A percentile compares a stretch with the other conserved stretches of the same genome.
These are phyloP conservation scores for Pantherophis alleghaniensis DNA, from an alignment of 2,797 vertebrate species.

Conservation along the genomic window DNA sequence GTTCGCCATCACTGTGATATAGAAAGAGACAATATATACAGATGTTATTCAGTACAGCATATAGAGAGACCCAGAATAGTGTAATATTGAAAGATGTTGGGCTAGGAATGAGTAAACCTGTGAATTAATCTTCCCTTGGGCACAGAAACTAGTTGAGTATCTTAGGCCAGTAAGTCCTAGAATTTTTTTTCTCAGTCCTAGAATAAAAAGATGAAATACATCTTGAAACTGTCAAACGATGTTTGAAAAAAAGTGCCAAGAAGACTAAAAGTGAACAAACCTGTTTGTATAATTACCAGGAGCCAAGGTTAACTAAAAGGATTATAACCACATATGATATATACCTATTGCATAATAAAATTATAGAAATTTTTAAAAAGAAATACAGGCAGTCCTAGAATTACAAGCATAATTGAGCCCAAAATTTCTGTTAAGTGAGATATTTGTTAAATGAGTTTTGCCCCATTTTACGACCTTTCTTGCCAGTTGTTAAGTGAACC, in stretches of 20 bases:
- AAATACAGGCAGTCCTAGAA: background rate
- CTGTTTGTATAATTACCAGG: background rate
- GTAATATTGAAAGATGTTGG: background rate
- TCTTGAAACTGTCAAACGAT: background rate
- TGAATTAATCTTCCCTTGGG: background rate
- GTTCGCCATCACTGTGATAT: background rate
- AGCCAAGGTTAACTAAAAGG: background rate
- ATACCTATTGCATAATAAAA: background rate
- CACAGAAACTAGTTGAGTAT: background rate
- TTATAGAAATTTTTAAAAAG: background rate
- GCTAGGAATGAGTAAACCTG: background rate
- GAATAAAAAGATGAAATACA: background rate
- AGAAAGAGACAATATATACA: background rate
- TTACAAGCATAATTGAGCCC: background rate
- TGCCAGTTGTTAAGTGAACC: background rate
- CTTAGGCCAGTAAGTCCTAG: background rate
- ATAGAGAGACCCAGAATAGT: background rate
- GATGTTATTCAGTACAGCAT: background rate
- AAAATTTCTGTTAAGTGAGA: too few species aligned
- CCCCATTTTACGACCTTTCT: too few species aligned
- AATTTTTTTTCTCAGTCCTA: background rate
- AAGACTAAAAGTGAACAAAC: background rate
- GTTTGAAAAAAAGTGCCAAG: background rate
- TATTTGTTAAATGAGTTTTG: too few species aligned
- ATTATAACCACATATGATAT: background rate